These are phyloP conservation scores for Zosterops borbonicus DNA, from an alignment of 2,113 vertebrate species.

Conservation along the genomic window DNA sequence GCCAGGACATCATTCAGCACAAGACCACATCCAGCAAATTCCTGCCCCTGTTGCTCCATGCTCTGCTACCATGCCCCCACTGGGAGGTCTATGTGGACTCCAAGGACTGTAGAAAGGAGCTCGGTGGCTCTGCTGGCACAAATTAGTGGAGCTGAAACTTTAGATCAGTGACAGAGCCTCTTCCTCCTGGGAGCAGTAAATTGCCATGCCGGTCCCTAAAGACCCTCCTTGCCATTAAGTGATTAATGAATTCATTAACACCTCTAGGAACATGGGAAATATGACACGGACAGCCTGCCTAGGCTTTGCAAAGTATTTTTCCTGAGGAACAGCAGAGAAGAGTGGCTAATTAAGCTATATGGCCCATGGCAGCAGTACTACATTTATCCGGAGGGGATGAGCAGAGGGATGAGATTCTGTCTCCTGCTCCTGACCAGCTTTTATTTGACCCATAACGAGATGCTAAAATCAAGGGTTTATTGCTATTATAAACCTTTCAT, in stretches of 20 bases:
- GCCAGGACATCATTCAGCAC: neutral
- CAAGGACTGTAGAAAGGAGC: constrained; percentile 19
- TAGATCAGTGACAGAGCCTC: constrained; percentile 44
- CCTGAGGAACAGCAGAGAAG: constrained; percentile 37
- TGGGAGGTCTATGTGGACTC: neutral
- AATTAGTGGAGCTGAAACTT: constrained; percentile 49
- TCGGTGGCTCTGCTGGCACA: neutral
- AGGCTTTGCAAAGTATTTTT: constrained; percentile 42
- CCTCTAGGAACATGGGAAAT: constrained; percentile 67
- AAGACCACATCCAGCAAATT: neutral
- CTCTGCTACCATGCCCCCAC: neutral
- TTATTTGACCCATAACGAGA: constrained; percentile 62
- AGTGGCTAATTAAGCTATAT: constrained; percentile 75
- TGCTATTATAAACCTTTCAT: constrained; percentile 69
- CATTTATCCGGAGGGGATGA: constrained; percentile 63
- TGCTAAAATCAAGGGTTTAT: constrained; percentile 58
- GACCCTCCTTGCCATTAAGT: constrained; percentile 74
- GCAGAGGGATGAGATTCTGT: constrained; percentile 8
- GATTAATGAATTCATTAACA: constrained; percentile 84
- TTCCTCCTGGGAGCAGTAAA: constrained; percentile 69
- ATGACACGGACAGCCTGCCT: constrained; percentile 64
- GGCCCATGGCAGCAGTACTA: constrained; percentile 57
- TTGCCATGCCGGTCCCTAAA: constrained; percentile 59
- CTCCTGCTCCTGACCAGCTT: constrained; percentile 34
- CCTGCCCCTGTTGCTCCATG: neutral